A percentile compares a stretch with the other conserved stretches of the same genome.
phyloP scores from a whole-genome alignment of 2,888 invertebrate genomes.

The Lucinisca nassula region DNA sequence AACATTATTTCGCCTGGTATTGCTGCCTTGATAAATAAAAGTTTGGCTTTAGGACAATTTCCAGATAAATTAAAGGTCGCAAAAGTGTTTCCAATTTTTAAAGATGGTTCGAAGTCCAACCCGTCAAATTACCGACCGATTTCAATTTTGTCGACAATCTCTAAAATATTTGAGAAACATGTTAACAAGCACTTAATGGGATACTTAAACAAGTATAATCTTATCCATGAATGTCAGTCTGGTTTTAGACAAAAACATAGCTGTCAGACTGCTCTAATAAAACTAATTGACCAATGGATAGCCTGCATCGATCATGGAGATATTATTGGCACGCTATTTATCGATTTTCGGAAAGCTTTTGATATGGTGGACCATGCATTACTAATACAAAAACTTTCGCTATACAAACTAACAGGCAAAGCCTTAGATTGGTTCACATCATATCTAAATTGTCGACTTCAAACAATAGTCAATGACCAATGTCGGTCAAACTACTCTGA shows the following conservation, averaged over 20 bases:
- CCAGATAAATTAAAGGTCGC: no score
- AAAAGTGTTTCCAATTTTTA: no score
- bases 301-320: not conserved
- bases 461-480: not conserved
- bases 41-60: no score
- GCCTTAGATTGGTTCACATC: not conserved
- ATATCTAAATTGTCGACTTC: not conserved
- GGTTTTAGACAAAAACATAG: not conserved
- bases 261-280: not conserved
- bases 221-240: not conserved
- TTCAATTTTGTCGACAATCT: not conserved
- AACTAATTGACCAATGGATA: not conserved
- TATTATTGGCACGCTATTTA: not conserved
- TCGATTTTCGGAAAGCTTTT: not conserved
- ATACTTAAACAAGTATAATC: not conserved
- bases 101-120: no score
- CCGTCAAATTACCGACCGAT: not conserved
- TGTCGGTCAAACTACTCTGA: not conserved
- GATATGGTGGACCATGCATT: not conserved
- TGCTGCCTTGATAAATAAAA: no score
- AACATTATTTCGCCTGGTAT: no score
- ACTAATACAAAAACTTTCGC: not conserved
- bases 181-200: not conserved
- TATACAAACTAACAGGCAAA: not conserved
- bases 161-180: not conserved